Percentiles rank a stretch among this genome's conserved stretches.
Conservation (phyloP, 2,113 vertebrate genomes). For the Cynopterus brachyotis region DNA sequence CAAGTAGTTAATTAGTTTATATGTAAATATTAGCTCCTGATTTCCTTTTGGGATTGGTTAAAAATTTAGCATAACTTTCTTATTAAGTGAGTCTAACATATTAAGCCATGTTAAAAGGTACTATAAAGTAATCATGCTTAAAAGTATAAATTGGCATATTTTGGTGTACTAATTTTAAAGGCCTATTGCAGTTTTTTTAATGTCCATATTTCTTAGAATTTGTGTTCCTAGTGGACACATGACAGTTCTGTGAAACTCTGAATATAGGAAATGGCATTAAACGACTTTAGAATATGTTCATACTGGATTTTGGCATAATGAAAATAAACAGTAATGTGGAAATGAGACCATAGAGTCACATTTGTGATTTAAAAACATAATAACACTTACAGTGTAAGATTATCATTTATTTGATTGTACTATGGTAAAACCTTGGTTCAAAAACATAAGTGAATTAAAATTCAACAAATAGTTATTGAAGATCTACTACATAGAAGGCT, state of each 20-base stretch:
- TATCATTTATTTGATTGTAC: constrained; percentile 39
- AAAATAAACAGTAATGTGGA: constrained; percentile 19
- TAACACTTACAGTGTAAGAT: constrained; percentile 13
- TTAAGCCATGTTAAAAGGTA: constrained; percentile 32
- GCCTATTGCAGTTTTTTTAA: neutral
- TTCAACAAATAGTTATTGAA: neutral
- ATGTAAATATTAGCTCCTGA: constrained; percentile 18
- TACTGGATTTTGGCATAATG: neutral
- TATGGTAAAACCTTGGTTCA: neutral
- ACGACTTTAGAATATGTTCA: neutral
- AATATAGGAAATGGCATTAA: neutral
- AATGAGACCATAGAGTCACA: constrained; percentile 21
- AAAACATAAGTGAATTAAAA: constrained; percentile 41
- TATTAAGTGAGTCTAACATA: constrained; percentile 31
- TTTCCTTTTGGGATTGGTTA: constrained; percentile 26
- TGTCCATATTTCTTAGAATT: constrained; percentile 13
- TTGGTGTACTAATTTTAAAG: constrained; percentile 37
- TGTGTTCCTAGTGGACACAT: neutral
- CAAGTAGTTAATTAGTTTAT: constrained; percentile 23
- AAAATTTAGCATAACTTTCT: constrained; percentile 23
- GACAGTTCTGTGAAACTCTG: neutral
- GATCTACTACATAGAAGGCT: neutral
- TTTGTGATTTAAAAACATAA: constrained; percentile 31
- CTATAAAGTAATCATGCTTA: constrained; percentile 4
- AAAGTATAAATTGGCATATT: constrained; percentile 18